Conservation (phyloP, 1,140 invertebrate genomes). For the Drusus annulatus region DNA sequence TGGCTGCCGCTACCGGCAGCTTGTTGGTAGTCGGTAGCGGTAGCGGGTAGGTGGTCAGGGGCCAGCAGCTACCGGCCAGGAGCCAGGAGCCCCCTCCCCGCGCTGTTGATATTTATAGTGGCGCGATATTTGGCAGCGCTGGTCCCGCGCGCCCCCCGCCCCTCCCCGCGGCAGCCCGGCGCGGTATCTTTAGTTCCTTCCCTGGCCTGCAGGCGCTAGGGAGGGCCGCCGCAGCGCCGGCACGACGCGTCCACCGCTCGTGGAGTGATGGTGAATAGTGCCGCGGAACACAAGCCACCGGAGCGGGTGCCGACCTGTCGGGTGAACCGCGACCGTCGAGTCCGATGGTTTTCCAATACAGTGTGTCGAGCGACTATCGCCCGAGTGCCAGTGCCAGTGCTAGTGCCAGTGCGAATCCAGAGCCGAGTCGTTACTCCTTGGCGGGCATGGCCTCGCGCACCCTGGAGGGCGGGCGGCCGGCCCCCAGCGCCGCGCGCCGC, state of each 20-base stretch:
- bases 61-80: constrained; percentile 3
- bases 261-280: not conserved
- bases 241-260: not conserved
- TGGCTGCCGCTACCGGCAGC: not conserved
- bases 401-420: constrained; percentile 30
- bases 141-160: constrained; percentile 42
- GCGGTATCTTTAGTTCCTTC: constrained; percentile 63
- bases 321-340: not conserved
- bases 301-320: not conserved
- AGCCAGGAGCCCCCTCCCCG: constrained; percentile 44
- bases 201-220: constrained; percentile 57
- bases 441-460: constrained; percentile 54
- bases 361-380: not conserved
- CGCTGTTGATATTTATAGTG: constrained; percentile 64
- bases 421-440: constrained; percentile 47
- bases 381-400: constrained; percentile 49
- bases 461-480: constrained; percentile 58
- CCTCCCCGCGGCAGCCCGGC: constrained; percentile 47
- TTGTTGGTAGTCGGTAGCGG: not conserved
- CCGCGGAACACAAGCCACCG: not conserved
- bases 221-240: constrained; percentile 27
- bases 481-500: constrained; percentile 68
- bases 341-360: constrained; percentile 33
- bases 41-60: not conserved
- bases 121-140: constrained; percentile 64